A percentile compares a stretch with the other conserved stretches of the same genome.
phyloP scores from a whole-genome alignment of 2,888 invertebrate genomes.

The Drepanosiphum platanoidis region DNA sequence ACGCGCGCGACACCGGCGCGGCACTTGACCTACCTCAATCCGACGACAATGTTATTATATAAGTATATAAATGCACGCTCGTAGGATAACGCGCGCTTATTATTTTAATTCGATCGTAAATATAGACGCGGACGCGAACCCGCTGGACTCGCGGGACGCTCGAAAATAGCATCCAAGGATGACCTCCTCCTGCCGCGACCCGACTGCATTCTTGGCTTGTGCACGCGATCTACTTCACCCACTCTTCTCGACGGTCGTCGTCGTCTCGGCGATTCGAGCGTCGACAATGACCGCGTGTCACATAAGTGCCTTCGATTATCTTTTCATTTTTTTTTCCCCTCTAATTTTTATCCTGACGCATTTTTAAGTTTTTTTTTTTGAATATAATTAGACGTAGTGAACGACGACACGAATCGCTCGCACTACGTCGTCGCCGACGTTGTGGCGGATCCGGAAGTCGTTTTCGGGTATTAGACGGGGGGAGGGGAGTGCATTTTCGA shows the following conservation, averaged over 20 bases:
- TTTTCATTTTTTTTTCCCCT: not conserved
- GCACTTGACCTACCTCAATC: no score
- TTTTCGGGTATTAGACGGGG: no score
- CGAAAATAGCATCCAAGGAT: constrained; percentile 16
- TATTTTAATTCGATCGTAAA: not conserved
- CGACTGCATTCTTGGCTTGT: constrained; percentile 11
- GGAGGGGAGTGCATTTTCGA: no score
- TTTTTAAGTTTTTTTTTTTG: no score
- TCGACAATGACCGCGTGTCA: not conserved
- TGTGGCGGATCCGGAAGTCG: no score
- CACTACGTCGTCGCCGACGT: not conserved
- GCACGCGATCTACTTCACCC: not conserved
- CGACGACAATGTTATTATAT: not conserved
- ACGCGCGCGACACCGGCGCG: not conserved
- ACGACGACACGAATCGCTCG: constrained; percentile 1
- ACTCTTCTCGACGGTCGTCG: not conserved
- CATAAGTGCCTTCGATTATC: constrained; percentile 48
- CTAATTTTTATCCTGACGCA: constrained; percentile 3
- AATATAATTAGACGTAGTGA: constrained; percentile 55
- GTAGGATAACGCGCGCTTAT: not conserved
- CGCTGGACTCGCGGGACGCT: not conserved
- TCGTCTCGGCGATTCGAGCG: not conserved
- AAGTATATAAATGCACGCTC: no score
- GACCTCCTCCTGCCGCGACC: no score
- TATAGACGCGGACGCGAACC: not conserved